Evolutionary conservation across 2,797 vertebrate species (phyloP), one percentile per base, ranked within the genome.

Genomic region (Xiphophorus birchmanni): DNA sequence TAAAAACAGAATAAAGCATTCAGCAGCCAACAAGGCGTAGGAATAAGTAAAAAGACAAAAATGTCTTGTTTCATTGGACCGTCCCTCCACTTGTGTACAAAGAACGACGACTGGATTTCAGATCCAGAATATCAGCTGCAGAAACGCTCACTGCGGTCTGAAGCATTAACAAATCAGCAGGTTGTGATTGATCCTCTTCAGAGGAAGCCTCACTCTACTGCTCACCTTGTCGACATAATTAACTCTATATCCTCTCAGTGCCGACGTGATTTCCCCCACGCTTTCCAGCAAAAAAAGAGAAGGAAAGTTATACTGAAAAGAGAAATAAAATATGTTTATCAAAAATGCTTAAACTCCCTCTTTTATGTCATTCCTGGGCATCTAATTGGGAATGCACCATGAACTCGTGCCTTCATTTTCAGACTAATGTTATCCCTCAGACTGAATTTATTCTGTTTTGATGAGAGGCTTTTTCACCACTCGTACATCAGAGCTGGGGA

Each of bases 401-500:
- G 7, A 75, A 29, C 17, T 35, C 10, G 21, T 12, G 17, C 32
- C 32, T 74, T 74, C 5, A 7, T 54, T 54, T 12, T 21, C 26
- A 32, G 18, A 35, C 58, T 35, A 32, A 58, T 45, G 4, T 60
- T 32, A 47, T 40, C 23, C 40, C 50, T 58, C 37, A 32, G 54
- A 75, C 26, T 2, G 21, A 17, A n/a, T 63, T 47, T 47, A 44
- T 45, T 45, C 52, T 45, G 5, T 5, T 10, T 13, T 63, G 80
- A 85, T 44, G 58, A 73, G 11, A 74, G 81, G 50, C 21, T 32
- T 71, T 83, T 82, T 71, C 35, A 44, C 29, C 60, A 37, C 54
- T 80, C 23, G 11, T 60, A 78, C 37, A 29, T 80, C 86, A 40
- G 40, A 75, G 60, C 40, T 71, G 71, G 54, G 81, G 29, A 81